Percentiles rank a stretch among this genome's conserved stretches.
phyloP scores from a whole-genome alignment of 2,113 vertebrate species.

The Galbula dea region DNA sequence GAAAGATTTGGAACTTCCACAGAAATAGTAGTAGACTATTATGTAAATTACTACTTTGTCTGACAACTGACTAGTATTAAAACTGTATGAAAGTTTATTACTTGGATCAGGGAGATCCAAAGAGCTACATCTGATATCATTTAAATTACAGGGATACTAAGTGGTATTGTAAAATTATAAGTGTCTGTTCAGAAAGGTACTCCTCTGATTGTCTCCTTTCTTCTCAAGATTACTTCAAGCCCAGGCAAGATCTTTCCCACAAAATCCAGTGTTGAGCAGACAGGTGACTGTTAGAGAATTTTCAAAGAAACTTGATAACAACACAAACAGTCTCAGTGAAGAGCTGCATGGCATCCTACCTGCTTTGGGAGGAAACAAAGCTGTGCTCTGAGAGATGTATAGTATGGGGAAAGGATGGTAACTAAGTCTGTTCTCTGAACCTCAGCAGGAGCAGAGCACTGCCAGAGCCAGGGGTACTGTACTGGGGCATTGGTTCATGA shows the following conservation, averaged over 20 bases:
- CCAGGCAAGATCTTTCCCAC: neutral
- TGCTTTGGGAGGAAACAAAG: neutral
- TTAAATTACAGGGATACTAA: conserved; percentile 24
- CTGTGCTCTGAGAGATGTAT: neutral
- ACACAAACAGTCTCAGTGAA: neutral
- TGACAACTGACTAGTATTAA: conserved; percentile 43
- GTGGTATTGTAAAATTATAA: neutral
- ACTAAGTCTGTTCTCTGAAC: neutral
- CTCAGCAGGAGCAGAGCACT: neutral
- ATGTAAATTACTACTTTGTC: conserved; percentile 44
- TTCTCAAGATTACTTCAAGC: neutral
- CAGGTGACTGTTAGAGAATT: neutral
- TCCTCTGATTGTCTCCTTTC: neutral
- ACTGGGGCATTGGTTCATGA: neutral
- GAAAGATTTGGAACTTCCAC: neutral
- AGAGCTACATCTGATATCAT: neutral
- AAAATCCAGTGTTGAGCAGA: neutral
- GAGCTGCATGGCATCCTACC: neutral
- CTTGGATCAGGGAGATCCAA: conserved; percentile 22
- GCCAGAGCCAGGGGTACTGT: neutral
- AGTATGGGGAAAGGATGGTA: neutral
- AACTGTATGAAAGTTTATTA: conserved; percentile 49
- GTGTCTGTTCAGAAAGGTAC: conserved; percentile 4
- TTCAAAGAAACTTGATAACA: neutral
- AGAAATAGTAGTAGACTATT: neutral